Evolutionary conservation across 2,888 invertebrate genomes (phyloP).

Genomic region (Eueremaeus valkanovi): DNA sequence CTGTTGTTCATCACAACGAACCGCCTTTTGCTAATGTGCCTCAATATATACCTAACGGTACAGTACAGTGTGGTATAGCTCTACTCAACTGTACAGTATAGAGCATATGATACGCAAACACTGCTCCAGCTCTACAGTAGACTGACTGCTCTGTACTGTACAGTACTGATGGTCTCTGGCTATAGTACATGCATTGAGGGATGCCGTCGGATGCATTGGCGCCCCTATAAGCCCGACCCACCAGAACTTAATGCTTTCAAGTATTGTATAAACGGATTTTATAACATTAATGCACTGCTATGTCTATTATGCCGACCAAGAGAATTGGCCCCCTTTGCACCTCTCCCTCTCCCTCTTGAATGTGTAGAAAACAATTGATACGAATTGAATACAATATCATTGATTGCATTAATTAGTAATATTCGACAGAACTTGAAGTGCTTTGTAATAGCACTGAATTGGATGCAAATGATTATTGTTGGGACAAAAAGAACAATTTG

Average conservation of each 20-base stretch:
- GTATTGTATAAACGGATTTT: slow-evolving; percentile 28
- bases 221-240: slow-evolving; percentile 5
- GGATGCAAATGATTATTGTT: too few species aligned
- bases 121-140: too few species aligned
- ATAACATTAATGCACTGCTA: slow-evolving; percentile 10
- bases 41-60: not conserved
- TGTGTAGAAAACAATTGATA: not conserved
- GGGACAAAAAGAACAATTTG: too few species aligned
- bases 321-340: too few species aligned
- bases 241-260: not conserved
- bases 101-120: too few species aligned
- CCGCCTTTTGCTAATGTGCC: not conserved
- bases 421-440: too few species aligned
- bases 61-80: not conserved
- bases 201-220: slow-evolving; percentile 5
- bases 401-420: not conserved
- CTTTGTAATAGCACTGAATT: too few species aligned
- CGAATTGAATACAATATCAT: not conserved
- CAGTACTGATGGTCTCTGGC: slow-evolving; percentile 7
- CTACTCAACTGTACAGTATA: too few species aligned
- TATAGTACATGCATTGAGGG: not conserved
- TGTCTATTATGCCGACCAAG: not conserved
- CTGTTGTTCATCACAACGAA: not conserved
- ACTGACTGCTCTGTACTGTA: not conserved
- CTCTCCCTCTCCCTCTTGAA: too few species aligned